Evolutionary conservation across 2,888 invertebrate genomes (phyloP).

Genomic region (Philereme vetulata): DNA sequence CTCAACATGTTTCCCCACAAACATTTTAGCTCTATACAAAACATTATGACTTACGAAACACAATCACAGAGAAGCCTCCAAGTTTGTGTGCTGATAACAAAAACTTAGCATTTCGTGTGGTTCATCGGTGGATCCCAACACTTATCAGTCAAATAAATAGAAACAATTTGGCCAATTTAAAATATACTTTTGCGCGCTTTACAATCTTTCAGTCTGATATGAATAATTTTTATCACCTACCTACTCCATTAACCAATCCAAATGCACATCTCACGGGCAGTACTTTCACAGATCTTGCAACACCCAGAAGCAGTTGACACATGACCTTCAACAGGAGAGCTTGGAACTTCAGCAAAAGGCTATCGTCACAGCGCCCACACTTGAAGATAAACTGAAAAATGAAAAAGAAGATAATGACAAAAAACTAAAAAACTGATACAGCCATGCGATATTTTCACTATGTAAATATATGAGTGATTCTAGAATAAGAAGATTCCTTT

Average conservation of each 20-base stretch:
- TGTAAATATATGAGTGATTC: slow-evolving; percentile 27
- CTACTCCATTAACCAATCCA: slow-evolving; percentile 9
- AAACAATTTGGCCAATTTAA: slow-evolving; percentile 11
- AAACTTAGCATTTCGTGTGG: no score
- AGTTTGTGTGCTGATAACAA: no score
- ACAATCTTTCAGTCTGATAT: slow-evolving; percentile 16
- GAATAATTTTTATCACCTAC: slow-evolving; percentile 8
- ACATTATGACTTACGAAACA: no score
- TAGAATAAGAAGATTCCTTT: slow-evolving; percentile 22
- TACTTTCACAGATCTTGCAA: slow-evolving; percentile 63
- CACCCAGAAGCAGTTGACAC: slow-evolving; percentile 69
- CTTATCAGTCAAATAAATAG: slow-evolving; percentile 9
- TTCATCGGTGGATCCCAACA: no score
- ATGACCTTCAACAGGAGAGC: slow-evolving; percentile 75
- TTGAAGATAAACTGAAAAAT: slow-evolving; percentile 68
- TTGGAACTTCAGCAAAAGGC: slow-evolving; percentile 76
- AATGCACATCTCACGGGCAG: slow-evolving; percentile 18
- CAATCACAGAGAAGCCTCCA: no score
- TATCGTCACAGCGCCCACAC: slow-evolving; percentile 66
- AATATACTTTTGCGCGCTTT: slow-evolving; percentile 3
- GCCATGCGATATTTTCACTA: slow-evolving; percentile 12
- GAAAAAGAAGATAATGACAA: slow-evolving; percentile 39
- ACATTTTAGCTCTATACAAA: no score
- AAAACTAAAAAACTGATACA: slow-evolving; percentile 18
- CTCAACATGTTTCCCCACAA: no score